These are phyloP conservation scores for Hirundo rustica DNA, from an alignment of 2,797 vertebrate species.

Conservation along the genomic window DNA sequence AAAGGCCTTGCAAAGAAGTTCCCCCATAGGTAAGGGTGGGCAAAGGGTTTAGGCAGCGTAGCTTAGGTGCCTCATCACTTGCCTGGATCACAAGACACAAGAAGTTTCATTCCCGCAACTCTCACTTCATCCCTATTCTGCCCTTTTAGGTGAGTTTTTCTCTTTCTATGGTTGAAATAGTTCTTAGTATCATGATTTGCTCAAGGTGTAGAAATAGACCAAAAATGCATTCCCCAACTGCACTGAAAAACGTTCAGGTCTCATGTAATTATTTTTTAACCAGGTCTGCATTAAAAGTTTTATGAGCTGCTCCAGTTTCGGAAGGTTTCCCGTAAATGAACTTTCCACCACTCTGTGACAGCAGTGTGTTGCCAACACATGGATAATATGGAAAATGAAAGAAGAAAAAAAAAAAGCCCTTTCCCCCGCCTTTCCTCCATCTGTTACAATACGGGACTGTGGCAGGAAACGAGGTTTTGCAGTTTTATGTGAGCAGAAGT, in stretches of 20 bases:
- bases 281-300: slow-evolving; percentile 62
- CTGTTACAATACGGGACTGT: slow-evolving; percentile 52
- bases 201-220: slow-evolving; percentile 7
- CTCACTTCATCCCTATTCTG: background rate
- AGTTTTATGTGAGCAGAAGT: slow-evolving; percentile 58
- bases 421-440: slow-evolving; percentile 19
- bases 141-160: background rate
- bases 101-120: background rate
- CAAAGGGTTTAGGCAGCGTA: fast-evolving
- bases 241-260: background rate
- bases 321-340: slow-evolving; percentile 72
- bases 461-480: slow-evolving; percentile 69
- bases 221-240: background rate
- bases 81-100: background rate
- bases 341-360: slow-evolving; percentile 62
- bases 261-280: slow-evolving; percentile 62
- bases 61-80: background rate
- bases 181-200: slow-evolving; percentile 1
- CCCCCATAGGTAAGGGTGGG: background rate
- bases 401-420: background rate
- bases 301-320: slow-evolving; percentile 62
- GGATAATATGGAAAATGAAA: slow-evolving; percentile 67
- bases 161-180: background rate
- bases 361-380: slow-evolving; percentile 49
- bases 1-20: background rate